These are phyloP conservation scores for Benthosema pterotum DNA, from an alignment of 2,797 vertebrate species.

Conservation along the genomic window DNA sequence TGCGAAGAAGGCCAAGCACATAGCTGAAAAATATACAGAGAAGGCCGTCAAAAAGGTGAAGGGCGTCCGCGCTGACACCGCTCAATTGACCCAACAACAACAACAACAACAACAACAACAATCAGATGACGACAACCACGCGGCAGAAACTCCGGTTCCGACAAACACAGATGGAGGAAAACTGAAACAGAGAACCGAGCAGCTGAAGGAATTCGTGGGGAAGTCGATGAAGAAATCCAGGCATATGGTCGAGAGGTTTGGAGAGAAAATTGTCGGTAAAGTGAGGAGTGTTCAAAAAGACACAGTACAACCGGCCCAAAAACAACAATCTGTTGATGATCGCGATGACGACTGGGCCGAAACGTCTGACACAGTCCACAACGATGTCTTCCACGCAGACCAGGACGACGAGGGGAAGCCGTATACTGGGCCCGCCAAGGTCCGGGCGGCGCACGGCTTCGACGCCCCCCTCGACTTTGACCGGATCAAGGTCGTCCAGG, in stretches of 20 bases:
- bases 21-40: no score
- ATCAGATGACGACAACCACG: conserved; percentile 90
- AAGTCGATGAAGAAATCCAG: conserved; percentile 97
- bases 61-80: no score
- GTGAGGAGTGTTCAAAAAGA: conserved; percentile 98
- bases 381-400: conserved; percentile 82
- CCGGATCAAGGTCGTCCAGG: conserved; percentile 96
- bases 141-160: conserved; percentile 85
- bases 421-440: conserved; percentile 96
- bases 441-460: conserved; percentile 97
- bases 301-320: conserved; percentile 62
- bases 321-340: no score
- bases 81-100: no score
- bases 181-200: conserved; percentile 97
- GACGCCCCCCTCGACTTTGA: conserved; percentile 99
- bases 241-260: conserved; percentile 94
- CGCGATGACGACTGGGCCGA: no score
- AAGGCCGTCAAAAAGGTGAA: no score
- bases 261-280: conserved; percentile 85
- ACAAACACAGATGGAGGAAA: conserved; percentile 93
- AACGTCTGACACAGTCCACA: no score
- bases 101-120: no score
- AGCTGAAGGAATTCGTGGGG: conserved; percentile 95
- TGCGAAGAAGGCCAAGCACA: no score
- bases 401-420: conserved; percentile 99